A percentile compares a stretch with the other conserved stretches of the same genome.
Evolutionary conservation across 1,140 invertebrate species (phyloP).

Genomic region (Chelonus insularis): DNA sequence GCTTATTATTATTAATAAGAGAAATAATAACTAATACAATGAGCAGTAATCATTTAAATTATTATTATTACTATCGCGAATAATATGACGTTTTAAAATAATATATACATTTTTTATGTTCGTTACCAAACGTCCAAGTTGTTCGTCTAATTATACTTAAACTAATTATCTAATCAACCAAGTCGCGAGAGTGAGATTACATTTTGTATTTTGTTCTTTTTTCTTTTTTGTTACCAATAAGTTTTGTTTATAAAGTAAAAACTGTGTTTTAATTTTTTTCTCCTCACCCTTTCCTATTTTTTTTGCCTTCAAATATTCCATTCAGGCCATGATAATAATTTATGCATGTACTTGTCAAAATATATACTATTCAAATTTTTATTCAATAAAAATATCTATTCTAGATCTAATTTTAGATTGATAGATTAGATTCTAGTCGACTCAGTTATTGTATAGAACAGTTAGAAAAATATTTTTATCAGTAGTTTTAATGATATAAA

Average conservation of each 20-base stretch:
- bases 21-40: background rate
- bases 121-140: no score
- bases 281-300: constrained; percentile 53
- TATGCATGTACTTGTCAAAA: background rate
- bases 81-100: background rate
- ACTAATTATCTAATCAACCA: background rate
- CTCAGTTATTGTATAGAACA: no score
- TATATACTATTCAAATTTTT: no score
- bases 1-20: constrained; percentile 40
- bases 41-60: no score
- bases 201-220: constrained; percentile 43
- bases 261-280: constrained; percentile 49
- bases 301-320: constrained; percentile 42
- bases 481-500: no score
- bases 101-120: no score
- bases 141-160: background rate
- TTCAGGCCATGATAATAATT: constrained; percentile 26
- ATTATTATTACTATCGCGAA: background rate
- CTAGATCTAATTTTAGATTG: no score
- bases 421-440: no score
- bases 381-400: no score
- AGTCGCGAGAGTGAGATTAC: constrained; percentile 48
- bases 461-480: no score
- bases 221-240: constrained; percentile 56
- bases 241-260: constrained; percentile 17